Evolutionary conservation across 2,888 invertebrate species (phyloP), one percentile per base, ranked within the genome.

Genomic region (Hymenopus coronatus): DNA sequence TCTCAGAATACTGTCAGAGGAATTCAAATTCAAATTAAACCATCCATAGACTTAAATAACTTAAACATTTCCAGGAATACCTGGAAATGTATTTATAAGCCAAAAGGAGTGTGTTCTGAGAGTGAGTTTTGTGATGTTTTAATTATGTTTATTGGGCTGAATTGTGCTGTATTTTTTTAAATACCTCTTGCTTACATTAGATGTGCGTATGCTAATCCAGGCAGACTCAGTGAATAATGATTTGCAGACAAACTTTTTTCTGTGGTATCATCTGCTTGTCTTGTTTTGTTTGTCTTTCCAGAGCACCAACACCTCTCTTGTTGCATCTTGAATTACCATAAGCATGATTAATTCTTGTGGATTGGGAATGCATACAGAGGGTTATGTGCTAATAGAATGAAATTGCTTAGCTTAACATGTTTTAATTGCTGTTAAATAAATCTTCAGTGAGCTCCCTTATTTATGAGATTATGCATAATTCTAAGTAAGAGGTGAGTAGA

Each of bases 131-230:
- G 20, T 70, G 54, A 70, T 20, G 54, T 70, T 15, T 70, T 20
- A 70, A 70, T 20, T 6, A 70, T 70, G 20, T 20, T 70, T 70
- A 70, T 70, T 25, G 25, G n/a, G 20, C 54, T 70, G 20, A 89
- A 84, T 84, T 87, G 82, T 88, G 82, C 70, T 89, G 15, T 89
- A 70, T 89, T 85, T 27, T 20, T 7, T 25, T 85, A 85, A 46
- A 85, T 28, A 20, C 9, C 54, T 20, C 25, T 81, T 86, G 81
- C 86, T 86, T 86, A 20, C n/a, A 86, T n/a, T 82, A 28, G 87
- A 82, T 87, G 82, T 87, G 87, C 87, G 82, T 87, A 87, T 87
- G 30, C 30, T 14, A 70, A 70, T 70, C 54, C 54, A 70, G 54
- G 54, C 54, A 70, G 20, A 70, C 25, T 3, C 54, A 70, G 1